A percentile compares a stretch with the other conserved stretches of the same genome.
Conservation (phyloP, 2,797 vertebrate species). For the Xenentodon cancila region DNA sequence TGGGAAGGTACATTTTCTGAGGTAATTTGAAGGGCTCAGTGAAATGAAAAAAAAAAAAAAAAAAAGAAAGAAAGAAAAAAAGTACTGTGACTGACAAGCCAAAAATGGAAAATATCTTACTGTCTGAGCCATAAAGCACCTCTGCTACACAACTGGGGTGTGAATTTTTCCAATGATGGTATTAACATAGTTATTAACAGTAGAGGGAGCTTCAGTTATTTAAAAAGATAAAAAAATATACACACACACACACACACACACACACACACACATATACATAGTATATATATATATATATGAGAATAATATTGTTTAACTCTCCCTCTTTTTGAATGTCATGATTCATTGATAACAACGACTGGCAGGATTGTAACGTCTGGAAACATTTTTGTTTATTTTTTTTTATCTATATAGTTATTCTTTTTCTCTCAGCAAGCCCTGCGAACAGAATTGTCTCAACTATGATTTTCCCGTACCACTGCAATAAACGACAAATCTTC, state of each 20-base stretch:
- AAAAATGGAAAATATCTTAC: conserved; percentile 48
- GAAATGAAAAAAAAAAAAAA: conserved; percentile 23
- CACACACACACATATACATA: no score
- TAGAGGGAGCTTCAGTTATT: conserved; percentile 71
- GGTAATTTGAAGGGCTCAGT: conserved; percentile 71
- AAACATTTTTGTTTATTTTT: conserved; percentile 24
- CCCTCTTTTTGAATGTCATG: conserved; percentile 63
- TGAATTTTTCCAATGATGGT: conserved; percentile 45
- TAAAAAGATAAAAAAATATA: no score
- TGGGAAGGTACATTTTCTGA: conserved; percentile 77
- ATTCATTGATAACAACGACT: conserved; percentile 33
- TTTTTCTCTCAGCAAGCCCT: conserved; percentile 27
- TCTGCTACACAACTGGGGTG: conserved; percentile 30
- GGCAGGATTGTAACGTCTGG: conserved; percentile 48
- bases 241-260: no score
- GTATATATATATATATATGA: conserved; percentile 54
- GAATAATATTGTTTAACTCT: conserved; percentile 65
- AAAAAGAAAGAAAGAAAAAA: conserved; percentile 17
- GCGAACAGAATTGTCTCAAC: conserved; percentile 37
- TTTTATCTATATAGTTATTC: conserved; percentile 2
- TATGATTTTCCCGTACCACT: conserved; percentile 12
- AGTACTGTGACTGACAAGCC: conserved; percentile 50
- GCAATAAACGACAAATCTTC: conserved; percentile 41
- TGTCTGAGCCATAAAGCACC: conserved; percentile 43
- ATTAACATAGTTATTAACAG: conserved; percentile 72